A percentile compares a stretch with the other conserved stretches of the same genome.
These are phyloP conservation scores for Graptemys geographica DNA, from an alignment of 2,797 vertebrate genomes.

Conservation along the genomic window DNA sequence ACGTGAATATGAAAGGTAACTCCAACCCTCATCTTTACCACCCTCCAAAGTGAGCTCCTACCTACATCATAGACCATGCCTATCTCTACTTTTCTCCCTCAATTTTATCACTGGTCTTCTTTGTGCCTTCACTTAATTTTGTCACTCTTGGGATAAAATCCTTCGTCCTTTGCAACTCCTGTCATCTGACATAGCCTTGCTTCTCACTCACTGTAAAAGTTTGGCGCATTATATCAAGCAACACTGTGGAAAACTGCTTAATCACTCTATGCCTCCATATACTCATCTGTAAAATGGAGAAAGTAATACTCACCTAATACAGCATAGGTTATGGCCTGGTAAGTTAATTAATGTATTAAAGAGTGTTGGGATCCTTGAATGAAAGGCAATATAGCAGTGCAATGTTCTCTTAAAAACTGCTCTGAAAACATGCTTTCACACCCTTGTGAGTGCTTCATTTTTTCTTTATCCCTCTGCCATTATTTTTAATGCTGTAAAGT, in stretches of 20 bases:
- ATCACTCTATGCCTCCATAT: neutral
- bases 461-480: neutral
- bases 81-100: neutral
- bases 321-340: neutral
- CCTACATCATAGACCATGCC: neutral
- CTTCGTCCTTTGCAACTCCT: conserved; percentile 38
- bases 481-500: conserved; percentile 44
- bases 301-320: neutral
- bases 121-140: conserved; percentile 26
- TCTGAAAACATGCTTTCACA: neutral
- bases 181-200: conserved; percentile 39
- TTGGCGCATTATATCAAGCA: neutral
- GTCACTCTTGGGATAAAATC: conserved; percentile 30
- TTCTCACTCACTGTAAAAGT: neutral
- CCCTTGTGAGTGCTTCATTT: neutral
- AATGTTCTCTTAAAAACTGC: conserved; percentile 1
- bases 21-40: neutral
- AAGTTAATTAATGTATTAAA: neutral
- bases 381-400: neutral
- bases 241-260: conserved; percentile 4
- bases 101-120: conserved; percentile 20
- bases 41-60: neutral
- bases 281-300: neutral
- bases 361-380: neutral
- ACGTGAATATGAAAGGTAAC: rapidly evolving